Percentiles rank a stretch among this genome's conserved stretches.
Evolutionary conservation across 2,797 vertebrate species (phyloP).

Genomic region (Rousettus madagascariensis): DNA sequence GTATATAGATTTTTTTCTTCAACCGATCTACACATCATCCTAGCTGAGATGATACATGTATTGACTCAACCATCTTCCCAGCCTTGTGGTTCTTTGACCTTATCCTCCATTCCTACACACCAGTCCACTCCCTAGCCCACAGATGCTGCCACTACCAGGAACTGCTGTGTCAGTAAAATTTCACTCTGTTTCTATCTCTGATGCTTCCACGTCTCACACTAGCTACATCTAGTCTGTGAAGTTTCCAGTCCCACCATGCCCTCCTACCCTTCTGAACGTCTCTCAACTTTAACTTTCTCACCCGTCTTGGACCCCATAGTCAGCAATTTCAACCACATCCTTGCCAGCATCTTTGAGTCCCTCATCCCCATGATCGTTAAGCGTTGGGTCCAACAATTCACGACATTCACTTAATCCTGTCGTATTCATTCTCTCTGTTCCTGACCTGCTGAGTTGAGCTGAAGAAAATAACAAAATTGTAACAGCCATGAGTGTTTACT

Average conservation of each 20-base stretch:
- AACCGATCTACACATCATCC: background rate
- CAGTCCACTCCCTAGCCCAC: background rate
- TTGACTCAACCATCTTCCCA: background rate
- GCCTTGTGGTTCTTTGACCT: background rate
- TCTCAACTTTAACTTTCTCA: background rate
- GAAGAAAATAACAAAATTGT: background rate
- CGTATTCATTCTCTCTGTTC: background rate
- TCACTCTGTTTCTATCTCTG: background rate
- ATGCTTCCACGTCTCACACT: background rate
- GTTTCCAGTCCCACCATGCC: background rate
- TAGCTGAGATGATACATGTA: background rate
- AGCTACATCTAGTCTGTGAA: background rate
- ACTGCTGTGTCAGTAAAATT: background rate
- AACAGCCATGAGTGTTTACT: fast-evolving
- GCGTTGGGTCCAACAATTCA: background rate
- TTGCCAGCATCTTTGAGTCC: background rate
- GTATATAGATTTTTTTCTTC: background rate
- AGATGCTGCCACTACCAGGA: background rate
- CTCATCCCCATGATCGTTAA: background rate
- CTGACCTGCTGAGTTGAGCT: background rate
- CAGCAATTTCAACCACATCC: background rate
- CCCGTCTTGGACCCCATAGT: background rate
- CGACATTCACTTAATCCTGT: background rate
- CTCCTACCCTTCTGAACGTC: background rate
- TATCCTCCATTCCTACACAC: background rate